Evolutionary conservation across 2,797 vertebrate species (phyloP).

Genomic region (Poeciliopsis gracilis): DNA sequence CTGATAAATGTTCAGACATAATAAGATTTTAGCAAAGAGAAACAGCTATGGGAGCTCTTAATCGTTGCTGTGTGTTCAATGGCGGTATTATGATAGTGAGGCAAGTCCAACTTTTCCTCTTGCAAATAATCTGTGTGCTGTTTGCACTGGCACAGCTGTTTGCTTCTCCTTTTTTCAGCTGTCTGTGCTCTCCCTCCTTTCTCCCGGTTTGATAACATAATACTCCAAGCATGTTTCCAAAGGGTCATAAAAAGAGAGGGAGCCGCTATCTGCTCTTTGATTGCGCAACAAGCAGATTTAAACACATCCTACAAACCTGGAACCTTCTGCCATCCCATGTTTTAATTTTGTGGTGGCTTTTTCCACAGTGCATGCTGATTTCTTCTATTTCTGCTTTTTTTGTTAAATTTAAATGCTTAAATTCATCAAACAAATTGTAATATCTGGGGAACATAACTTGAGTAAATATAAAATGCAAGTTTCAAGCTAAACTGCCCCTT

Average conservation of each 20-base stretch:
- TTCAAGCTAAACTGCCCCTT: neutral
- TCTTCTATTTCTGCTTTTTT: slow-evolving; percentile 1
- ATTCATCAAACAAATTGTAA: neutral
- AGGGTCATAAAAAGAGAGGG: slow-evolving; percentile 66
- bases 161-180: slow-evolving; percentile 77
- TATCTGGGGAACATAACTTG: neutral
- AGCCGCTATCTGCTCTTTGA: slow-evolving; percentile 67
- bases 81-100: slow-evolving; percentile 60
- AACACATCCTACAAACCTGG: slow-evolving; percentile 55
- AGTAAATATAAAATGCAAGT: neutral
- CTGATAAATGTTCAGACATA: slow-evolving; percentile 27
- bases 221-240: slow-evolving; percentile 70
- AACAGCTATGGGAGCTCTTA: slow-evolving; percentile 43
- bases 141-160: slow-evolving; percentile 78
- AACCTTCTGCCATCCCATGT: slow-evolving; percentile 46
- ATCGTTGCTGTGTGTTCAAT: slow-evolving; percentile 54
- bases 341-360: neutral
- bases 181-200: slow-evolving; percentile 65
- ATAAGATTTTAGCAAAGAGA: slow-evolving; percentile 32
- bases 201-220: slow-evolving; percentile 75
- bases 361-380: slow-evolving; percentile 13
- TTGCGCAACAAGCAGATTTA: slow-evolving; percentile 62
- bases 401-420: neutral
- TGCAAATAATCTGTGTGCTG: slow-evolving; percentile 70
- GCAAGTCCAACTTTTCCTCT: slow-evolving; percentile 63